phyloP scores from a whole-genome alignment of 2,113 vertebrate species.

The Abramis brama region DNA sequence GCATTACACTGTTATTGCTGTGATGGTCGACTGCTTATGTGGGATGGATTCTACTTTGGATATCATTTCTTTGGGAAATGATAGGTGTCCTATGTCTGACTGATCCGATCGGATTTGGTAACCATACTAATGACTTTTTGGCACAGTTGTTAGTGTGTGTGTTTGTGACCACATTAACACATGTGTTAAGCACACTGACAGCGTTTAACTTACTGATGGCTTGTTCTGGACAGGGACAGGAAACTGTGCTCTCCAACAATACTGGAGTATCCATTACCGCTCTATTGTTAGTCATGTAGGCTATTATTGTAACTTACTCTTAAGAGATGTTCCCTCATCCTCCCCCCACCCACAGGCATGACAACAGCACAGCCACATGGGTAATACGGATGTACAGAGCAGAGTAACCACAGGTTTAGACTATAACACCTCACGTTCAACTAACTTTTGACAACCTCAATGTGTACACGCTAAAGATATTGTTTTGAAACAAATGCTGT shows the following conservation, averaged over 20 bases:
- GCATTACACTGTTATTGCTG: neutral
- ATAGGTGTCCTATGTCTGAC: conserved; percentile 24
- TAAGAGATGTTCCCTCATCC: conserved; percentile 60
- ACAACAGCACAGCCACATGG: neutral
- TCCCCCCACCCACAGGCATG: conserved; percentile 1
- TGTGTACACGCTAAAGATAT: too few species aligned
- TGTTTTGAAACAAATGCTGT: too few species aligned
- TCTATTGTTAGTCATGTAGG: conserved; percentile 73
- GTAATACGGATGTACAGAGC: neutral
- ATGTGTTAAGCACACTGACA: neutral
- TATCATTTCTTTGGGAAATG: conserved; percentile 18
- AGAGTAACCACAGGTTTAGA: too few species aligned
- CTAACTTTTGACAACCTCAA: too few species aligned
- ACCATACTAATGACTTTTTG: conserved; percentile 46
- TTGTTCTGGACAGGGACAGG: conserved; percentile 62
- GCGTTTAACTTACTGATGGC: conserved; percentile 16
- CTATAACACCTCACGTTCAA: too few species aligned
- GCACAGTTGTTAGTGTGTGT: conserved; percentile 6
- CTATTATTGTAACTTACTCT: conserved; percentile 72
- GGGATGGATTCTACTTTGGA: neutral
- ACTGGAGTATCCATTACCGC: conserved; percentile 72
- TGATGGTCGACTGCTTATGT: neutral
- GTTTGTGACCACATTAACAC: neutral
- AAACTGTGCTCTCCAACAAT: conserved; percentile 66
- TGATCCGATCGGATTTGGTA: neutral